Conservation (phyloP, 2,888 invertebrate species). For the Epirrhoe alternata region DNA sequence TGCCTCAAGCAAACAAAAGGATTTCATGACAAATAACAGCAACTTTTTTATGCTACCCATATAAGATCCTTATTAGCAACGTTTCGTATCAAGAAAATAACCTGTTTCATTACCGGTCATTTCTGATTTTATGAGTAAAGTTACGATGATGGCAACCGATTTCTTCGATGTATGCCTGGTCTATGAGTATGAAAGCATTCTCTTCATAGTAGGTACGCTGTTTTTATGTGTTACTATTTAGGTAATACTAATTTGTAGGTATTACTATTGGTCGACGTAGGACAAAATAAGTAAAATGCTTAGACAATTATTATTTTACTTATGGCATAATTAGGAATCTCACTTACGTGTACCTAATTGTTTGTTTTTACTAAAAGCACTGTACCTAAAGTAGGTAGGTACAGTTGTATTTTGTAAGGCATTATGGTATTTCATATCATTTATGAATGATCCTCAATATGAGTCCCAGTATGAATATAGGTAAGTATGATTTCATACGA, state of each 20-base stretch:
- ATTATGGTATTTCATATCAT: neutral
- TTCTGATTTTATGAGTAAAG: conserved; percentile 21
- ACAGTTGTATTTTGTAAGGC: neutral
- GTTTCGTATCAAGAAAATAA: conserved; percentile 9
- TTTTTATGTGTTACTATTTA: no score
- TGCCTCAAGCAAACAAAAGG: conserved; percentile 25
- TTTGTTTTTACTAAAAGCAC: neutral
- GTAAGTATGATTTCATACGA: conserved; percentile 49
- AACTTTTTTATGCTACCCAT: conserved; percentile 16
- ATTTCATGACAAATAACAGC: conserved; percentile 26
- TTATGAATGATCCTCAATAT: conserved; percentile 5
- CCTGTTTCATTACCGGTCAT: conserved; percentile 14
- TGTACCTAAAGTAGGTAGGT: no score
- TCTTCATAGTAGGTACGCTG: neutral
- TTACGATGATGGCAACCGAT: conserved; percentile 13
- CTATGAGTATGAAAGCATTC: neutral
- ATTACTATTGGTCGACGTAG: no score
- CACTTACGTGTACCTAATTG: no score
- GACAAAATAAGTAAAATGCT: no score
- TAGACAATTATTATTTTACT: no score
- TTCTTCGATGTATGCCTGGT: conserved; percentile 5
- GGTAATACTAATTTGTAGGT: no score
- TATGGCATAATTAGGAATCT: no score
- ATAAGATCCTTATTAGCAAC: conserved; percentile 2
- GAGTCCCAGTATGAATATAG: conserved; percentile 36